Evolutionary conservation across 2,888 invertebrate species (phyloP).

Genomic region (Neoascia interrupta): DNA sequence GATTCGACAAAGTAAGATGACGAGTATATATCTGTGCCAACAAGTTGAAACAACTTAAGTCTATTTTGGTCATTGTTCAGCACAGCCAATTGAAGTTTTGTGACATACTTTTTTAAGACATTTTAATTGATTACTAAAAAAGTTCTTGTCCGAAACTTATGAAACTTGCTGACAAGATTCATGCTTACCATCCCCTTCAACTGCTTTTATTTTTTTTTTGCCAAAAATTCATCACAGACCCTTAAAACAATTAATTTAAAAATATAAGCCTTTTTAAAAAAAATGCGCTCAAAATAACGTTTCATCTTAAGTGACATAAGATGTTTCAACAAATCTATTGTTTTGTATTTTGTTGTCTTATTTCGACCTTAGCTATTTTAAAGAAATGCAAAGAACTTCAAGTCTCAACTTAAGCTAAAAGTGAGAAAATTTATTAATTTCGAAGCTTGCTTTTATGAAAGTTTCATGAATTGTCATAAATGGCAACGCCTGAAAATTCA

Average conservation of each 20-base stretch:
- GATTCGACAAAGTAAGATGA: too few species aligned
- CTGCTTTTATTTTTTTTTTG: neutral
- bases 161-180: neutral
- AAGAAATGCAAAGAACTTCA: neutral
- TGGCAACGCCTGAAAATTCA: neutral
- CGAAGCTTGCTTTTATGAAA: too few species aligned
- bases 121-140: constrained; percentile 4
- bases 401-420: constrained; percentile 3
- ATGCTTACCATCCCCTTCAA: constrained; percentile 3
- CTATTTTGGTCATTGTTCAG: constrained; percentile 4
- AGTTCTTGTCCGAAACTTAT: neutral
- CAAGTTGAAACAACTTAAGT: constrained; percentile 1
- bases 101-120: constrained; percentile 4
- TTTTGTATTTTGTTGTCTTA: constrained; percentile 1
- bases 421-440: neutral
- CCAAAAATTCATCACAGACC: neutral
- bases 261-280: neutral
- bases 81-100: constrained; percentile 11
- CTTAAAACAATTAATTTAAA: neutral
- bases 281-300: neutral
- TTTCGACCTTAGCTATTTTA: constrained; percentile 9
- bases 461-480: too few species aligned
- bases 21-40: constrained; percentile 5
- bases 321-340: constrained; percentile 18
- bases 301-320: constrained; percentile 31